Evolutionary conservation across 2,797 vertebrate genomes (phyloP).

Genomic region (Crax fasciolata): DNA sequence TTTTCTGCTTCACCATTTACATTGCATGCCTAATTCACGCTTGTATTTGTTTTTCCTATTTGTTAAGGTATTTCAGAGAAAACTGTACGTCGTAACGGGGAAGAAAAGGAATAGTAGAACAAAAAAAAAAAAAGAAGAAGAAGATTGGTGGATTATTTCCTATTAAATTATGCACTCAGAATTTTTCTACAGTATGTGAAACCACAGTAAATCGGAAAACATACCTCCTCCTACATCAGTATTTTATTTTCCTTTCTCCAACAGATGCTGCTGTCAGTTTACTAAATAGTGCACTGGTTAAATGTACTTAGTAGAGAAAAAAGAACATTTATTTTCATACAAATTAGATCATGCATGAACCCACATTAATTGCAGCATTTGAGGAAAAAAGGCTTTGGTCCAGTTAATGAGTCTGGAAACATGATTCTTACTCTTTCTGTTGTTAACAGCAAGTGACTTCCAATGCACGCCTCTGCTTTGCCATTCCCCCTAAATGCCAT

Average conservation of each 20-base stretch:
- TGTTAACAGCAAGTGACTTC: neutral
- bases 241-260: conserved; percentile 31
- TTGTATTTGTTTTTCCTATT: conserved; percentile 42
- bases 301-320: conserved; percentile 11
- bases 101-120: conserved; percentile 2
- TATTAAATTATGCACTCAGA: neutral
- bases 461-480: conserved; percentile 21
- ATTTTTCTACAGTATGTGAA: neutral
- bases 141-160: conserved; percentile 23
- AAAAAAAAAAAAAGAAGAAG: neutral
- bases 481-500: conserved; percentile 21
- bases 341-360: neutral
- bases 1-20: conserved; percentile 58
- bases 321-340: conserved; percentile 29
- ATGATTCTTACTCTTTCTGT: neutral
- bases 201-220: neutral
- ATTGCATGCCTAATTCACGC: conserved; percentile 53
- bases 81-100: neutral
- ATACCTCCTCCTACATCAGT: neutral
- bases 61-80: conserved; percentile 28
- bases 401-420: neutral
- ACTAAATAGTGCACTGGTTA: conserved; percentile 21
- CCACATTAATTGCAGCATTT: neutral
- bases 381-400: rapidly evolving
- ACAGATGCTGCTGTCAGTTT: conserved; percentile 49